Percentiles rank a stretch among this genome's conserved stretches.
Evolutionary conservation across 2,797 vertebrate species (phyloP).

Genomic region (Microctenopoma stevenorrisi): DNA sequence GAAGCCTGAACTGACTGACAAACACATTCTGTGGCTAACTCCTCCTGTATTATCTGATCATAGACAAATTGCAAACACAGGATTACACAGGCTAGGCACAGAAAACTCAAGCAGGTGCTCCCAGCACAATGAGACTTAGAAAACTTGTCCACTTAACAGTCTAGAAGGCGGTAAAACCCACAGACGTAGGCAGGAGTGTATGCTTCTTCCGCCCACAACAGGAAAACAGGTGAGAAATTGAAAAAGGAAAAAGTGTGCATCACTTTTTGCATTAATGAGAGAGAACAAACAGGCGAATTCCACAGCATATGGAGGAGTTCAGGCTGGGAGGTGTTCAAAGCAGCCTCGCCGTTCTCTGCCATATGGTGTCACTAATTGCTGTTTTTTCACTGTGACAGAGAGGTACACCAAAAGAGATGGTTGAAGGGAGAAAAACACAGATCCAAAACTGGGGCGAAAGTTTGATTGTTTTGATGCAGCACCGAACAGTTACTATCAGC

Average conservation of each 20-base stretch:
- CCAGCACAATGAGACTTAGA: constrained; percentile 26
- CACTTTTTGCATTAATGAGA: constrained; percentile 76
- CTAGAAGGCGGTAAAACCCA: constrained; percentile 52
- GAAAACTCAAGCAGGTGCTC: constrained; percentile 60
- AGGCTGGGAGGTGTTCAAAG: constrained; percentile 84
- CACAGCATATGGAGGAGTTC: constrained; percentile 84
- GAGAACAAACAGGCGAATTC: constrained; percentile 81
- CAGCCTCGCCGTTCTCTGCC: constrained; percentile 73
- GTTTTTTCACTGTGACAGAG: constrained; percentile 71
- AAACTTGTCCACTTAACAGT: constrained; percentile 33
- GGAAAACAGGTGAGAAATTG: constrained; percentile 67
- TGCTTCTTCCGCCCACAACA: constrained; percentile 48
- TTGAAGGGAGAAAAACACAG: constrained; percentile 58
- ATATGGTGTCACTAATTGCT: constrained; percentile 88
- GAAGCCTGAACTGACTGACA: constrained; percentile 14
- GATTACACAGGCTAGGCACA: constrained; percentile 33
- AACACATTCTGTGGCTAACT: constrained; percentile 15
- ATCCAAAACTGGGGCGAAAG: constrained; percentile 72
- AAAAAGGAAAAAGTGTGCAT: constrained; percentile 55
- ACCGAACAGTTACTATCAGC: constrained; percentile 37
- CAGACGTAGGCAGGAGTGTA: constrained; percentile 41
- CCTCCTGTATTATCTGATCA: constrained; percentile 24
- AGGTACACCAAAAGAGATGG: constrained; percentile 72
- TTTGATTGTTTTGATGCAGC: constrained; percentile 65
- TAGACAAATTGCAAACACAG: constrained; percentile 23